phyloP scores from a whole-genome alignment of 2,888 invertebrate genomes.

The Tridacna crocea region DNA sequence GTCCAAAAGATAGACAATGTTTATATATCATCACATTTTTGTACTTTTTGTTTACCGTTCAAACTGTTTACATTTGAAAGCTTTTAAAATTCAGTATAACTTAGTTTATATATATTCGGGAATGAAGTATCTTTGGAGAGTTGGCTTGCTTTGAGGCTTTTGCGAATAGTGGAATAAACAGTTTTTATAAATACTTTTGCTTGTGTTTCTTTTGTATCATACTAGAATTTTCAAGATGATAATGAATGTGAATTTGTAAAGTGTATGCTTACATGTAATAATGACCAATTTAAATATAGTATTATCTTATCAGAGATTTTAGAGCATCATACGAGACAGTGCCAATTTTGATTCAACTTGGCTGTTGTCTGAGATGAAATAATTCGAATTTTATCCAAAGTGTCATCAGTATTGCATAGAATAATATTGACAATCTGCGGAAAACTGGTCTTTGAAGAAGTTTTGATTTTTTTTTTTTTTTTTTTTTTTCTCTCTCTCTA shows the following conservation, averaged over 20 bases:
- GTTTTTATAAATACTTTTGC: too few relatives aligned
- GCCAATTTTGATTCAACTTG: too few relatives aligned
- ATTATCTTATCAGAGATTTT: too few relatives aligned
- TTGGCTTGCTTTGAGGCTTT: background rate
- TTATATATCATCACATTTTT: background rate
- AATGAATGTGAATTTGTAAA: too few relatives aligned
- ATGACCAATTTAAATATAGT: too few relatives aligned
- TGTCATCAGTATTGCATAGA: slow-evolving; percentile 15
- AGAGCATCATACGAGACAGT: too few relatives aligned
- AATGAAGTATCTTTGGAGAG: background rate
- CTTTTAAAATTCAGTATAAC: background rate
- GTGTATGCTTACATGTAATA: too few relatives aligned
- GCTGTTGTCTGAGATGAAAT: background rate
- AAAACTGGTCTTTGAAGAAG: background rate
- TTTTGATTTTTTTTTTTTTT: background rate
- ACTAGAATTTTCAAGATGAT: too few relatives aligned
- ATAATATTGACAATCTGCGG: slow-evolving; percentile 14
- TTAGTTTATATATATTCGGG: background rate
- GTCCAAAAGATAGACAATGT: background rate
- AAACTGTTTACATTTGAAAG: background rate
- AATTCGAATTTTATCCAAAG: background rate
- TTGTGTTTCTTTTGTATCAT: too few relatives aligned
- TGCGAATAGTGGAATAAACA: background rate
- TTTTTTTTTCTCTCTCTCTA: too few relatives aligned
- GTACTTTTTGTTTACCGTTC: background rate